These are phyloP conservation scores for Acrocephalus scirpaceus DNA, from an alignment of 2,797 vertebrate species.

Conservation along the genomic window DNA sequence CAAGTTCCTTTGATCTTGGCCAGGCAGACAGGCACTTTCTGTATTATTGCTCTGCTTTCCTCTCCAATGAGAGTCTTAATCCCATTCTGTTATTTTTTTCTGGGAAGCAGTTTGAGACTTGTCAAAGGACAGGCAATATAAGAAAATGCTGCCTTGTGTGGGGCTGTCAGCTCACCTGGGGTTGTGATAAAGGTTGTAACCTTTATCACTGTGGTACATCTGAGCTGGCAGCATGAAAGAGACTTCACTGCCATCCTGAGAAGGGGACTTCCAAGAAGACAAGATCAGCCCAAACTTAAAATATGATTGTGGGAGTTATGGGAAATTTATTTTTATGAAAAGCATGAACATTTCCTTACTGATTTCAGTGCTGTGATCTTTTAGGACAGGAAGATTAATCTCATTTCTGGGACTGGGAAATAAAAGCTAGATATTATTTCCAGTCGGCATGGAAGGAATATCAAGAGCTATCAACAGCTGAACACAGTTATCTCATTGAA, in stretches of 20 bases:
- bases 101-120: neutral
- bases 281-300: neutral
- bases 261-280: neutral
- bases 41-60: neutral
- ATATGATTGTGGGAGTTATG: neutral
- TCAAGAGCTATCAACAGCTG: slow-evolving; percentile 10
- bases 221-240: neutral
- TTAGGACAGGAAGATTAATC: slow-evolving; percentile 21
- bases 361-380: neutral
- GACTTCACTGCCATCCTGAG: neutral
- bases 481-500: neutral
- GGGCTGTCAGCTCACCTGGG: neutral
- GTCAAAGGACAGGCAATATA: neutral
- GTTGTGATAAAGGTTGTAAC: neutral
- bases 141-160: neutral
- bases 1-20: neutral
- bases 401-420: neutral
- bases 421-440: neutral
- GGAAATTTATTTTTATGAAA: neutral
- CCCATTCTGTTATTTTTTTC: neutral
- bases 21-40: neutral
- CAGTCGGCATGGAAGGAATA: neutral
- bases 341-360: neutral
- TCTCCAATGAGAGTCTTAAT: neutral
- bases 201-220: neutral